A percentile compares a stretch with the other conserved stretches of the same genome.
phyloP scores from a whole-genome alignment of 2,797 vertebrate species.

The Enteromius viviparus region DNA sequence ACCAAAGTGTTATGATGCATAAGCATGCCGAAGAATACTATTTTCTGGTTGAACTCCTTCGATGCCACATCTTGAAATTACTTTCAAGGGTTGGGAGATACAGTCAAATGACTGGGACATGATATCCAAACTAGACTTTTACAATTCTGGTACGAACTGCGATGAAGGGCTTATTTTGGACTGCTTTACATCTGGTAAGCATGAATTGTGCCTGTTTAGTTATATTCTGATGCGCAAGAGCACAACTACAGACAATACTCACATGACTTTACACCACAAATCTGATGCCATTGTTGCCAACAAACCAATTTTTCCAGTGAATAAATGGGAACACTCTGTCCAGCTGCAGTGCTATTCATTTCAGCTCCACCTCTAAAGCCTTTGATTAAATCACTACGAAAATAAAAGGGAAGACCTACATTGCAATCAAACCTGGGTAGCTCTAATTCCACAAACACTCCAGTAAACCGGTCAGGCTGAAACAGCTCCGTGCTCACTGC shows the following conservation, averaged over 20 bases:
- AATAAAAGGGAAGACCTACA: constrained; percentile 20
- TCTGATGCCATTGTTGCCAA: not conserved
- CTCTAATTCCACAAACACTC: not conserved
- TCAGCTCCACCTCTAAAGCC: not conserved
- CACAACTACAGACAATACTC: not conserved
- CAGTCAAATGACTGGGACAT: constrained; percentile 42
- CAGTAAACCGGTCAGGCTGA: not conserved
- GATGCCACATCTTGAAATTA: constrained; percentile 24
- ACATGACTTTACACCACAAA: not conserved
- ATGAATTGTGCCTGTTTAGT: not conserved
- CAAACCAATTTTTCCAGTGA: not conserved
- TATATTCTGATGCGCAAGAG: not conserved
- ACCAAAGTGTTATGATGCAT: not conserved
- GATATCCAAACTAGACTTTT: constrained; percentile 33
- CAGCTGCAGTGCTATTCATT: not conserved
- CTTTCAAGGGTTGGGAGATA: constrained; percentile 40
- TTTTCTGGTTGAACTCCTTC: constrained; percentile 43
- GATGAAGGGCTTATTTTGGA: not conserved
- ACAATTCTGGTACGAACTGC: too few species aligned
- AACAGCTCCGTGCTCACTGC: not conserved
- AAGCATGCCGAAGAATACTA: constrained; percentile 21
- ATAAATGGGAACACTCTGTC: not conserved
- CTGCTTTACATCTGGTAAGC: not conserved
- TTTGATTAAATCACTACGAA: constrained; percentile 17
- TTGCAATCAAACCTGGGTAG: not conserved